A percentile compares a stretch with the other conserved stretches of the same genome.
Conservation (phyloP, 2,113 vertebrate species). For the Eira barbara region DNA sequence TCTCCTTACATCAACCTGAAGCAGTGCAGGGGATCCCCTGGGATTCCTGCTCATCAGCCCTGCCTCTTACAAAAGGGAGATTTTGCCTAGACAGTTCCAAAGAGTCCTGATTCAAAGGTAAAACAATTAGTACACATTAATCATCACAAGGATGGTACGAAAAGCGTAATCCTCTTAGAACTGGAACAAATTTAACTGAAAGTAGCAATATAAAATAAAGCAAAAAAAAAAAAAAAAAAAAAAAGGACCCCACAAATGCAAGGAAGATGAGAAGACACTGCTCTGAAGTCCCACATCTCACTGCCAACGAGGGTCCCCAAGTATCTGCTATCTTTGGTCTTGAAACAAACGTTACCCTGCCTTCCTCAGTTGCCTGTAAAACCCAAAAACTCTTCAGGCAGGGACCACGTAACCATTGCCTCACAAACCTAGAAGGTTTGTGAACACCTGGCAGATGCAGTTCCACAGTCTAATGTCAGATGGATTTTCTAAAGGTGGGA, state of each 20-base stretch:
- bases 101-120: slow-evolving; percentile 63
- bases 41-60: slow-evolving; percentile 23
- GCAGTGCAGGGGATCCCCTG: background rate
- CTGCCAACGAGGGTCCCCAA: background rate
- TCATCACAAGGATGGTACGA: slow-evolving; percentile 65
- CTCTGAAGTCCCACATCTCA: background rate
- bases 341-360: background rate
- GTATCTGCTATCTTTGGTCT: background rate
- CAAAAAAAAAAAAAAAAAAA: background rate
- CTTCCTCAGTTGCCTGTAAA: background rate
- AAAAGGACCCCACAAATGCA: background rate
- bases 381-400: background rate
- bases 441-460: background rate
- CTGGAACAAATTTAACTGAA: slow-evolving; percentile 62
- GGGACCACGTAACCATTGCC: no score
- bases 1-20: slow-evolving; percentile 65
- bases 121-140: slow-evolving; percentile 74
- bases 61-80: slow-evolving; percentile 62
- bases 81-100: slow-evolving; percentile 59
- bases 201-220: slow-evolving; percentile 55
- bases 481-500: background rate
- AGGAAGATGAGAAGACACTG: background rate
- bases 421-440: background rate
- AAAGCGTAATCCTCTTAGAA: slow-evolving; percentile 68
- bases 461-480: background rate